phyloP scores from a whole-genome alignment of 2,113 vertebrate genomes.

The Muntiacus reevesi region DNA sequence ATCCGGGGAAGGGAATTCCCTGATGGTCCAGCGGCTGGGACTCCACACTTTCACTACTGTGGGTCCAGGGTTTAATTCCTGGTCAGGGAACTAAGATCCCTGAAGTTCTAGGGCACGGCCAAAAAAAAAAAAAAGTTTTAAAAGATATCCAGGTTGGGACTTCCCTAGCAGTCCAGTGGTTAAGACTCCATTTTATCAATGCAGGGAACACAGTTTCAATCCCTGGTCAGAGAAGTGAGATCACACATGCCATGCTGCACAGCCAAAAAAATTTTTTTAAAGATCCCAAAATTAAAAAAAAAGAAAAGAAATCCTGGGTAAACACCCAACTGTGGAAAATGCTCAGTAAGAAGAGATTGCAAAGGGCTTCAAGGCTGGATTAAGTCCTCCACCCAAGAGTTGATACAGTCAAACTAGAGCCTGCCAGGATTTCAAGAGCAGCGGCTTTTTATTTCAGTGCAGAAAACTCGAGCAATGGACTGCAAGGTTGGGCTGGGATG shows the following conservation, averaged over 20 bases:
- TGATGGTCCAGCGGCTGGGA: neutral
- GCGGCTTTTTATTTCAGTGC: fast-evolving
- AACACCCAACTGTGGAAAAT: fast-evolving
- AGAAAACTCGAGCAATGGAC: fast-evolving
- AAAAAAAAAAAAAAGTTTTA: neutral
- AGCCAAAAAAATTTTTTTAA: neutral
- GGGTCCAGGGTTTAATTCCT: neutral
- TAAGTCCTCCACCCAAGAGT: too few species aligned
- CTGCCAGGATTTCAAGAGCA: neutral
- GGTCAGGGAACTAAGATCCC: neutral
- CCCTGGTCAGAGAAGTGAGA: neutral
- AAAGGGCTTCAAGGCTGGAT: fast-evolving
- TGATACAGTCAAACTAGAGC: fast-evolving
- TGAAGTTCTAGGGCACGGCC: neutral
- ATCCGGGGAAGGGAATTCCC: neutral
- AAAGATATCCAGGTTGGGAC: neutral
- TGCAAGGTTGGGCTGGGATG: neutral
- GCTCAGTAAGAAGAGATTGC: neutral
- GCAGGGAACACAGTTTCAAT: neutral
- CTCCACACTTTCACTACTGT: neutral
- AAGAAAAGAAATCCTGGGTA: neutral
- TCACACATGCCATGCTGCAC: neutral
- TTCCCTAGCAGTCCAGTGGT: neutral
- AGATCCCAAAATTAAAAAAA: neutral
- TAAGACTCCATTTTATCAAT: neutral